Evolutionary conservation across 2,888 invertebrate genomes (phyloP).

Genomic region (Malthinus seriepunctatus): DNA sequence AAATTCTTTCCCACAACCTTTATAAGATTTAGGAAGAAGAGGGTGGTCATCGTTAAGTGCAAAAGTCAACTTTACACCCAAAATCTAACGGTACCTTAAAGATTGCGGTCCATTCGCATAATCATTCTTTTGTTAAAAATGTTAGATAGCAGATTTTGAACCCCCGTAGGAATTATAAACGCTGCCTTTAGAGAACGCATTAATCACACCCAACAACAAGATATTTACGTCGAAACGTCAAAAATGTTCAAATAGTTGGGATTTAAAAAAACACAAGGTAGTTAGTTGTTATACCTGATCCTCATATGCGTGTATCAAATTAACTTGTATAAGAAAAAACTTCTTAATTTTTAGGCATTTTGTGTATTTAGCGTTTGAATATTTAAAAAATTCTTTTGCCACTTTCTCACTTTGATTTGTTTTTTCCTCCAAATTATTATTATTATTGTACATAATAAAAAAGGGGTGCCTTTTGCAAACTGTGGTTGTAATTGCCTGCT

Average conservation of each 20-base stretch:
- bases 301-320: background rate
- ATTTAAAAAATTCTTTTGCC: background rate
- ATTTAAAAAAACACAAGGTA: conserved; percentile 14
- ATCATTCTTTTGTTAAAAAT: conserved; percentile 39
- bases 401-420: background rate
- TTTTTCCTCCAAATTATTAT: background rate
- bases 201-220: conserved; percentile 41
- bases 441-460: background rate
- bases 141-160: conserved; percentile 37
- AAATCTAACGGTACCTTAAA: conserved; percentile 38
- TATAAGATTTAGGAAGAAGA: conserved; percentile 7
- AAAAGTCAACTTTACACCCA: conserved; percentile 39
- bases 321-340: background rate
- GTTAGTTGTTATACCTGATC: conserved; percentile 5
- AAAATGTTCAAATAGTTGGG: conserved; percentile 24
- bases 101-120: conserved; percentile 36
- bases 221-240: conserved; percentile 33
- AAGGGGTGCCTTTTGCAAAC: background rate
- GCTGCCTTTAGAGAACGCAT: conserved; percentile 36
- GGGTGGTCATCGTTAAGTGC: conserved; percentile 30
- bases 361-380: background rate
- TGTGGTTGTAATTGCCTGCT: too few species aligned
- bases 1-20: conserved; percentile 26
- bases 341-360: background rate
- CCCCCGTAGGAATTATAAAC: conserved; percentile 40